Percentiles rank a stretch among this genome's conserved stretches.
Conservation (phyloP, 1,140 invertebrate species). For the Drosophila neocordata region DNA sequence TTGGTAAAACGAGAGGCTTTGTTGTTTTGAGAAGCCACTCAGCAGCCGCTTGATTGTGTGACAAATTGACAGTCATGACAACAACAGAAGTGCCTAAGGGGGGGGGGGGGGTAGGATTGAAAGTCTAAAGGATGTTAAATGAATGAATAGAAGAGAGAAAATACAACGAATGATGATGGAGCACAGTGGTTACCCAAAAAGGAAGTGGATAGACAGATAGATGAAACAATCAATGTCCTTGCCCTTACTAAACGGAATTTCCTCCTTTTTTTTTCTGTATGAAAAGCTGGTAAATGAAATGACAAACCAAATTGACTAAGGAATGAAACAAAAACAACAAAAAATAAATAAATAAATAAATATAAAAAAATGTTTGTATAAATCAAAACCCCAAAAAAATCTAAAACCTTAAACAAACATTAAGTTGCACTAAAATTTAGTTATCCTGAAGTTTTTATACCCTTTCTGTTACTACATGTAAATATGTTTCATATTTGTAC, state of each 20-base stretch:
- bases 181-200: too few relatives aligned
- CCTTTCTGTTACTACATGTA: too few relatives aligned
- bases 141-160: background rate
- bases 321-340: too few relatives aligned
- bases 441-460: too few relatives aligned
- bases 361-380: too few relatives aligned
- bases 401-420: too few relatives aligned
- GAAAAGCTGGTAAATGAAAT: background rate
- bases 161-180: background rate
- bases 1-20: background rate
- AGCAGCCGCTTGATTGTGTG: constrained; percentile 39
- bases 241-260: constrained; percentile 4
- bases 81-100: constrained; percentile 5
- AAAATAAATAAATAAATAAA: too few relatives aligned
- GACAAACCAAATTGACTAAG: too few relatives aligned
- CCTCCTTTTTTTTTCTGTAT: background rate
- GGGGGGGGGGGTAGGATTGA: too few relatives aligned
- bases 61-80: constrained; percentile 37
- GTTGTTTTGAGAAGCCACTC: constrained; percentile 28
- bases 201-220: constrained; percentile 13
- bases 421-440: too few relatives aligned
- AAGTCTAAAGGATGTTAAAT: constrained; percentile 13
- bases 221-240: constrained; percentile 49
- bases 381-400: too few relatives aligned
- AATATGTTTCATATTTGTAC: too few relatives aligned